A percentile compares a stretch with the other conserved stretches of the same genome.
Evolutionary conservation across 2,888 invertebrate genomes (phyloP).

Genomic region (Sphecodes monilicornis): DNA sequence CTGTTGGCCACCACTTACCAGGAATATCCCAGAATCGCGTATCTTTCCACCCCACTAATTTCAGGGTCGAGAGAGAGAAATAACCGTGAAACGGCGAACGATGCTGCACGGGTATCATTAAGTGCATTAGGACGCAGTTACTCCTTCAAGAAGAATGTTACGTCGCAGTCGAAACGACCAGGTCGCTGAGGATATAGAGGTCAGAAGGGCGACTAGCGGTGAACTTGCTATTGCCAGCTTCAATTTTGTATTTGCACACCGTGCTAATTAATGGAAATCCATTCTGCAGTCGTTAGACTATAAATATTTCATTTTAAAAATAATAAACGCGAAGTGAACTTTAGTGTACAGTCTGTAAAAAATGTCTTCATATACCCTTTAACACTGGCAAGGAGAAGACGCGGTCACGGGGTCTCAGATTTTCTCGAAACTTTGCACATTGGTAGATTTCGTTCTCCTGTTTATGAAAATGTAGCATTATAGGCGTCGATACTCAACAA

Average conservation of each 20-base stretch:
- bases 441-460: no score
- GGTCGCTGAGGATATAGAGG: constrained; percentile 31
- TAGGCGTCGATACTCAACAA: no score
- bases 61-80: constrained; percentile 69
- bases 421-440: no score
- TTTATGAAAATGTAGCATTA: no score
- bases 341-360: not conserved
- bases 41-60: constrained; percentile 74
- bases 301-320: not conserved
- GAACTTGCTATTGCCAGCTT: constrained; percentile 1
- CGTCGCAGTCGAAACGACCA: constrained; percentile 34
- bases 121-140: constrained; percentile 73
- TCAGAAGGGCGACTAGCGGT: constrained; percentile 35
- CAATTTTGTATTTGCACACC: not conserved
- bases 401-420: no score
- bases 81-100: constrained; percentile 71
- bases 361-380: not conserved
- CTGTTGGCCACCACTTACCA: constrained; percentile 73
- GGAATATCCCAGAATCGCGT: constrained; percentile 74
- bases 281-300: not conserved
- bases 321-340: not conserved
- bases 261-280: not conserved
- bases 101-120: constrained; percentile 69
- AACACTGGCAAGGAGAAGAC: no score
- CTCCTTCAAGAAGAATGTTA: constrained; percentile 46